A percentile compares a stretch with the other conserved stretches of the same genome.
phyloP scores from a whole-genome alignment of 2,113 vertebrate species.

The Channa argus region DNA sequence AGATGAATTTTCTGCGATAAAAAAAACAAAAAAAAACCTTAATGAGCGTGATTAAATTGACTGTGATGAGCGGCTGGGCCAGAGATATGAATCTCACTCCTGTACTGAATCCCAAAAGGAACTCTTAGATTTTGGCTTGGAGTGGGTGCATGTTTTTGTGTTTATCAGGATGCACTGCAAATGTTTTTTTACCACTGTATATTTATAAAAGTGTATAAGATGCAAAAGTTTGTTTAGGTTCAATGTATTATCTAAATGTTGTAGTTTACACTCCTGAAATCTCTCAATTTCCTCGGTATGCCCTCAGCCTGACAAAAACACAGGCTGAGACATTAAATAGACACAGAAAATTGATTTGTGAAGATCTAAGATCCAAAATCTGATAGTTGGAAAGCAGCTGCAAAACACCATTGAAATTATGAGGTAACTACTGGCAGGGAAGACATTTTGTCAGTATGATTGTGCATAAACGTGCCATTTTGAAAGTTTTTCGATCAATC shows the following conservation, averaged over 20 bases:
- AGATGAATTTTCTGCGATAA: slow-evolving; percentile 62
- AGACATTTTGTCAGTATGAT: slow-evolving; percentile 31
- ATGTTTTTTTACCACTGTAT: neutral
- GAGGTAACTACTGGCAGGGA: slow-evolving; percentile 12
- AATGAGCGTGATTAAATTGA: slow-evolving; percentile 73
- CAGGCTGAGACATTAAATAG: slow-evolving; percentile 2
- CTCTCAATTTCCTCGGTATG: slow-evolving; percentile 11
- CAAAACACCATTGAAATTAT: slow-evolving; percentile 25
- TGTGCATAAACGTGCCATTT: slow-evolving; percentile 4
- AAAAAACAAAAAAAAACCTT: slow-evolving; percentile 73
- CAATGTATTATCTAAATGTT: neutral
- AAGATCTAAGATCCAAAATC: slow-evolving; percentile 5
- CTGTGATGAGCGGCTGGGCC: slow-evolving; percentile 52
- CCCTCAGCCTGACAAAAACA: slow-evolving; percentile 8
- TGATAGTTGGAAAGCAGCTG: slow-evolving; percentile 3
- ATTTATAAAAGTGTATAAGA: slow-evolving; percentile 23
- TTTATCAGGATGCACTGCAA: slow-evolving; percentile 35
- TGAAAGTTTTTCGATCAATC: slow-evolving; percentile 27
- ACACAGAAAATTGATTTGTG: slow-evolving; percentile 24
- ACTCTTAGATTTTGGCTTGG: slow-evolving; percentile 51
- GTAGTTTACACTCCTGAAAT: slow-evolving; percentile 19
- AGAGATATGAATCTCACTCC: slow-evolving; percentile 60
- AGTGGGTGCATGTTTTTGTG: slow-evolving; percentile 57
- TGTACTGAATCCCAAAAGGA: slow-evolving; percentile 53
- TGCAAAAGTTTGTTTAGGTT: slow-evolving; percentile 9